Conservation (phyloP, 2,888 invertebrate species). For the Nephrotoma appendiculata region DNA sequence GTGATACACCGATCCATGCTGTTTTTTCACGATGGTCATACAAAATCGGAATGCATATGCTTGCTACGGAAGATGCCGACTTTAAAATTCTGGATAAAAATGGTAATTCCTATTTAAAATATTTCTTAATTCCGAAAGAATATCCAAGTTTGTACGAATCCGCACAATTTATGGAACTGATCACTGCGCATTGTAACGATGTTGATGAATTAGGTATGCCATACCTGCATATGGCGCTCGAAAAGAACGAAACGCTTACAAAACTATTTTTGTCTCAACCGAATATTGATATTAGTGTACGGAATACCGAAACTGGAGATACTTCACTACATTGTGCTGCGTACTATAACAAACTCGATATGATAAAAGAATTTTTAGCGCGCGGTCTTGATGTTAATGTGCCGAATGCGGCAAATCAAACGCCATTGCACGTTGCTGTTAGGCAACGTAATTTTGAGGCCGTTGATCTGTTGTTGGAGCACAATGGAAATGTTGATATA, state of each 20-base stretch:
- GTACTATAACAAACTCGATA: neutral
- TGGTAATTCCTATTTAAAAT: neutral
- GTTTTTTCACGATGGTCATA: neutral
- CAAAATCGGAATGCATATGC: neutral
- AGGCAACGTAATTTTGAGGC: neutral
- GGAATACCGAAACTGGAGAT: neutral
- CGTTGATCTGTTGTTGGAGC: neutral
- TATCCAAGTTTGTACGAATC: neutral
- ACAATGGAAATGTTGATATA: neutral
- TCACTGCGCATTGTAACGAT: neutral
- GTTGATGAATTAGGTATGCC: neutral
- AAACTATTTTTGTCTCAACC: neutral
- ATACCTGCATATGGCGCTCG: neutral
- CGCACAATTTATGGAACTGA: neutral
- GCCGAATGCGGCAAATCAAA: neutral
- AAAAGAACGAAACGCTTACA: neutral
- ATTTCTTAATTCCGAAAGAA: neutral
- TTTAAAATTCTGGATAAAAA: neutral
- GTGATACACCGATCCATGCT: neutral
- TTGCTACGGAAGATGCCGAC: neutral
- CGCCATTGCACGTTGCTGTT: neutral
- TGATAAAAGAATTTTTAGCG: neutral
- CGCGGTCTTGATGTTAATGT: neutral
- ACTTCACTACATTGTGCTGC: neutral
- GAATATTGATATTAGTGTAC: neutral